Base-by-base conservation (phyloP, 2,888 invertebrate species). In the Eupithecia tripunctaria region DNA sequence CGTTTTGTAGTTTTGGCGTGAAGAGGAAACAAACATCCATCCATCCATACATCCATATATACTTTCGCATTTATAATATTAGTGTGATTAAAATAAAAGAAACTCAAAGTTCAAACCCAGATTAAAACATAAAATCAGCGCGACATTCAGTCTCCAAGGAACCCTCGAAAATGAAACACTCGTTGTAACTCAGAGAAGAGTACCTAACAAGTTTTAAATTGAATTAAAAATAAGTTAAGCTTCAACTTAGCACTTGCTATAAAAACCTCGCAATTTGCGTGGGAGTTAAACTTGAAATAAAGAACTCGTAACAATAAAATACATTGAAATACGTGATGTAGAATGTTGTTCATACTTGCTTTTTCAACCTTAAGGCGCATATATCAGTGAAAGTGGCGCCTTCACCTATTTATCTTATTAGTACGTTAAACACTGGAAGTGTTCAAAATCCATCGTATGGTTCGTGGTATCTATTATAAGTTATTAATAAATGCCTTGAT, bases 161-260 rank as follows among this genome's bases (percentile, higher is more conserved):
- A n/a, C 36, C 36, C 62, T 63, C n/a, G 18, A 63, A 18, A 25
- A 10, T 10, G 18, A 63, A 18, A 56, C 27, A 14, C 38, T 64
- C 8, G 21, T 0, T 12, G 38, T 38, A 0, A 62, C 38, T 41
- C 32, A 8, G 25, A 36, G 47, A n/a, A 38, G 21, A 25, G 62
- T 36, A 41, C 47, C 47, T 63, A 21, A 41, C 69, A 63, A 64
- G 63, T 18, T 68, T 12, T 60, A 27, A 72, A 73, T 72, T 64
- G 41, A 71, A 73, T 75, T 78, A 67, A 67, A 62, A 59, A 36
- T 76, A 76, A 78, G 67, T 73, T 69, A 67, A 70, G 67, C 63
- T 51, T 32, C 25, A 63, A 66, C 63, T 72, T 68, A 62, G 71
- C 73, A 59, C 67, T 64, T 29, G 38, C 29, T 62, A 51, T 47